These are phyloP conservation scores for Rhagophthalmus giganteus DNA, from an alignment of 2,888 invertebrate genomes.

Conservation along the genomic window DNA sequence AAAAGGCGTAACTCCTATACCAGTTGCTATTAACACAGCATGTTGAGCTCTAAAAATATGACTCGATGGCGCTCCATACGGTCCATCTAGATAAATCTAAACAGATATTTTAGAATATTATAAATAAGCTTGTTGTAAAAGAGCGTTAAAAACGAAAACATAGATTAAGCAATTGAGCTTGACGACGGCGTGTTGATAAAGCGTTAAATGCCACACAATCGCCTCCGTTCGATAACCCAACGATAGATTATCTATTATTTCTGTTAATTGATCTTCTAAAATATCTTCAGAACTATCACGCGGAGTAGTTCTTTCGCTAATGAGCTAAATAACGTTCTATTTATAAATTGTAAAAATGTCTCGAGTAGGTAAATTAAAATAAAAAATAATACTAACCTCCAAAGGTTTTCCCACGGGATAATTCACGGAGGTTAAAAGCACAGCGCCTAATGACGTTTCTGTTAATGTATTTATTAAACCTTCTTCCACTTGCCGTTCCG, in stretches of 20 bases:
- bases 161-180: not conserved
- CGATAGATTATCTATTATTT: slow-evolving; percentile 34
- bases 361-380: no score
- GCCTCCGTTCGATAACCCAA: slow-evolving; percentile 41
- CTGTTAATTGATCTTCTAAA: slow-evolving; percentile 30
- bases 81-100: slow-evolving; percentile 91
- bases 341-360: not conserved
- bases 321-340: slow-evolving; percentile 34
- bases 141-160: not conserved
- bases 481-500: slow-evolving; percentile 63
- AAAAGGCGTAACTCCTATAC: slow-evolving; percentile 96
- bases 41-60: slow-evolving; percentile 94
- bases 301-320: slow-evolving; percentile 38
- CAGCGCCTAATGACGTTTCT: slow-evolving; percentile 43
- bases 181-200: no score
- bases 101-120: slow-evolving; percentile 13
- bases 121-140: not conserved
- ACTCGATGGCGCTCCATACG: slow-evolving; percentile 93
- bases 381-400: slow-evolving; percentile 66
- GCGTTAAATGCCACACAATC: no score
- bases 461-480: slow-evolving; percentile 57
- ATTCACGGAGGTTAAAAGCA: slow-evolving; percentile 56
- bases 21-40: slow-evolving; percentile 91
- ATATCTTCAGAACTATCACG: slow-evolving; percentile 32
- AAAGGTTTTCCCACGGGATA: slow-evolving; percentile 81